Conservation (phyloP, 2,113 vertebrate genomes). For the Salvator merianae region DNA sequence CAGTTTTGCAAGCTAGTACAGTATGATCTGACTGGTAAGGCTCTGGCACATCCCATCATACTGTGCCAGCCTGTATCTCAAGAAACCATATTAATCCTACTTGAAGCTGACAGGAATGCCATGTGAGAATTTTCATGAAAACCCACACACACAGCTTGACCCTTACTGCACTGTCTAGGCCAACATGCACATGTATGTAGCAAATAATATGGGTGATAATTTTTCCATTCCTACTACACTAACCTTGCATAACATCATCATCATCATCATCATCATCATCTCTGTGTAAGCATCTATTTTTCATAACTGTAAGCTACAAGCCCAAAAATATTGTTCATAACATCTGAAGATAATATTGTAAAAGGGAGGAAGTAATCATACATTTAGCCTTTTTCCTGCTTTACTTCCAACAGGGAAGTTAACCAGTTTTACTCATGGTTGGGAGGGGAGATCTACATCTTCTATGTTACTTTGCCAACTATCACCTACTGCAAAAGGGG, state of each 20-base stretch:
- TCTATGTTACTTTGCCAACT: no score
- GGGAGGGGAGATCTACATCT: no score
- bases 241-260: neutral
- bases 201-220: neutral
- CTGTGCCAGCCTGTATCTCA: constrained; percentile 25
- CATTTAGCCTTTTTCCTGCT: neutral
- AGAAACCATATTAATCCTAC: constrained; percentile 19
- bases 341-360: neutral
- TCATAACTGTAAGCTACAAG: neutral
- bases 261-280: neutral
- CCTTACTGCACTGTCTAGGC: neutral
- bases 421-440: no score
- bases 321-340: neutral
- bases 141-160: neutral
- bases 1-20: constrained; percentile 50
- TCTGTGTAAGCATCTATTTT: neutral
- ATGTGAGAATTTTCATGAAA: neutral
- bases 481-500: no score
- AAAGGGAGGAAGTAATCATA: neutral
- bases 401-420: no score
- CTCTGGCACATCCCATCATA: constrained; percentile 30
- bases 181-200: neutral
- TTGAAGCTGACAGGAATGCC: neutral
- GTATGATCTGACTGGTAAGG: constrained; percentile 50
- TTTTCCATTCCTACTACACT: neutral